phyloP scores from a whole-genome alignment of 1,140 invertebrate species.

The Drosophila persimilis region DNA sequence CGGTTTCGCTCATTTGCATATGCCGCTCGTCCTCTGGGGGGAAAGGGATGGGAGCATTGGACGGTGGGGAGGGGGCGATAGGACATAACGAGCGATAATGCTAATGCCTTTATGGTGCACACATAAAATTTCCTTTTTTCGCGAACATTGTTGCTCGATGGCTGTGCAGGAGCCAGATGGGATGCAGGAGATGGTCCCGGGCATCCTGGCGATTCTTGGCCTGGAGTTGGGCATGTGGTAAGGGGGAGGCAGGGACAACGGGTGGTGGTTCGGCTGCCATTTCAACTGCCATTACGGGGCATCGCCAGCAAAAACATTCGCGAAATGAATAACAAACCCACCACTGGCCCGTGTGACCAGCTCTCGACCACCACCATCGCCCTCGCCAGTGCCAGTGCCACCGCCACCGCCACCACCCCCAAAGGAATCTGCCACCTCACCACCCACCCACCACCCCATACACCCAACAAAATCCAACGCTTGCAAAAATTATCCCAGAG shows the following conservation, averaged over 20 bases:
- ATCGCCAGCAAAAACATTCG: conserved; percentile 49
- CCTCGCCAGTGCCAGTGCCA: conserved; percentile 32
- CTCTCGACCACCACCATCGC: conserved; percentile 33
- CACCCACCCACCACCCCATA: conserved; percentile 5
- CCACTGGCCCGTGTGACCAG: conserved; percentile 69
- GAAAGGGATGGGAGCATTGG: background rate
- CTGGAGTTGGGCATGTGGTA: background rate
- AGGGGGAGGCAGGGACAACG: conserved; percentile 4
- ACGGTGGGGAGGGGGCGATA: conserved; percentile 24
- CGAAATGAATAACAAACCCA: conserved; percentile 72
- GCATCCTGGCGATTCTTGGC: conserved; percentile 25
- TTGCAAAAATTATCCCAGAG: too few species aligned
- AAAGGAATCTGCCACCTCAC: background rate
- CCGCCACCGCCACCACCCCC: conserved; percentile 30
- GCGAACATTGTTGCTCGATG: conserved; percentile 66
- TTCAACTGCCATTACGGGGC: background rate
- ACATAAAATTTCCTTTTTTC: conserved; percentile 79
- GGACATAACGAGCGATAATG: conserved; percentile 82
- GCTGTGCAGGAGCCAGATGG: background rate
- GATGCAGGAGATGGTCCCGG: conserved; percentile 13
- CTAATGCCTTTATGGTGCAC: conserved; percentile 81
- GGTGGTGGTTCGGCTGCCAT: conserved; percentile 41
- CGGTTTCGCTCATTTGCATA: conserved; percentile 69
- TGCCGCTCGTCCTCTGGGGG: conserved; percentile 53
- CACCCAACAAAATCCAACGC: background rate